A percentile compares a stretch with the other conserved stretches of the same genome.
Evolutionary conservation across 2,888 invertebrate genomes (phyloP).

Genomic region (Caenorhabditis japonica): DNA sequence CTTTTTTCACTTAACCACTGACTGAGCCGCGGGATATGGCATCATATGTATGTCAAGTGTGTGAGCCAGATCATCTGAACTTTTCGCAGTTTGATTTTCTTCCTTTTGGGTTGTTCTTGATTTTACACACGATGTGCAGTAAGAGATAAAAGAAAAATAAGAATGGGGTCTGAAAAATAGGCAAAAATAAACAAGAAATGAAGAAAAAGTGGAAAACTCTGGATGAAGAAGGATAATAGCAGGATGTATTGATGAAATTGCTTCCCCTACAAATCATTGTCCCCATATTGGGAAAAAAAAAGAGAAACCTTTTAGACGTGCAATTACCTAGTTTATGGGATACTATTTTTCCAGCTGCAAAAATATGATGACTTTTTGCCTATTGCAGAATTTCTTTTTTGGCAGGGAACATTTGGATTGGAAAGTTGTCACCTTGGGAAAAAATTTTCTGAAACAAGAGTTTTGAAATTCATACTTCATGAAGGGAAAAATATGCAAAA

Average conservation of each 20-base stretch:
- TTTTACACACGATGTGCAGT: no score
- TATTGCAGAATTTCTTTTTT: no score
- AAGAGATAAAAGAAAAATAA: not conserved
- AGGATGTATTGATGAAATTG: constrained; percentile 53
- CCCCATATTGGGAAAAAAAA: constrained; percentile 16
- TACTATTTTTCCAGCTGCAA: not conserved
- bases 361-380: constrained; percentile 20
- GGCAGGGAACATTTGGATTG: no score
- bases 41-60: constrained; percentile 46
- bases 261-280: constrained; percentile 52
- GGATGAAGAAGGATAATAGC: constrained; percentile 40
- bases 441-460: no score
- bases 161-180: not conserved
- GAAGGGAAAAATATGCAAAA: no score
- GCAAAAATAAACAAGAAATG: constrained; percentile 22
- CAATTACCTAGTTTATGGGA: constrained; percentile 34
- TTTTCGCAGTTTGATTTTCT: constrained; percentile 36
- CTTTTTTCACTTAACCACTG: constrained; percentile 39
- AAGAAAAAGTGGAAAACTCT: constrained; percentile 37
- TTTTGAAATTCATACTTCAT: no score
- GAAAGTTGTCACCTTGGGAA: no score
- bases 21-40: constrained; percentile 14
- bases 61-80: constrained; percentile 35
- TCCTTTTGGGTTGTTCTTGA: not conserved
- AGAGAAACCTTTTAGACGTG: constrained; percentile 45